Evolutionary conservation across 2,797 vertebrate genomes (phyloP).

Genomic region (Sebastes variabilis): DNA sequence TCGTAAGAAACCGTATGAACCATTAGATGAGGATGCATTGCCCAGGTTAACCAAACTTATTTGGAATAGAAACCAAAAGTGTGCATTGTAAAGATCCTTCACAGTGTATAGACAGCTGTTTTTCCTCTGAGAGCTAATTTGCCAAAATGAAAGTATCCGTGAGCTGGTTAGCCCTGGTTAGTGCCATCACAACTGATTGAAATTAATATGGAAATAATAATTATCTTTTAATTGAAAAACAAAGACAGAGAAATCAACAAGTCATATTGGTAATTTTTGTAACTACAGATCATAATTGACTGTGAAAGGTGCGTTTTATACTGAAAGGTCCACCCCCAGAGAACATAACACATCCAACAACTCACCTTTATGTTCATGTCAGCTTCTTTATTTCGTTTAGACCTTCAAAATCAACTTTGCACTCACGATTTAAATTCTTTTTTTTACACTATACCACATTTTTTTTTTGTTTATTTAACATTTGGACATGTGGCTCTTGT

Average conservation of each 20-base stretch:
- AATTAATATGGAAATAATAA: not conserved
- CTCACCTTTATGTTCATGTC: not conserved
- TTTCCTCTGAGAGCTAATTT: no score
- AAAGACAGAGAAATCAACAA: not conserved
- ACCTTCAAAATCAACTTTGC: not conserved
- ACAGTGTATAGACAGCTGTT: not conserved
- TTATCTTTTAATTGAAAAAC: not conserved
- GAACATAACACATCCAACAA: not conserved
- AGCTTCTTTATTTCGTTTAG: not conserved
- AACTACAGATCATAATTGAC: not conserved
- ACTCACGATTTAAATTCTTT: rapidly evolving
- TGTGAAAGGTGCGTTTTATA: not conserved
- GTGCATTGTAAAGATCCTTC: no score
- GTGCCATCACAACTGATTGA: not conserved
- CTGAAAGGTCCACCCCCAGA: not conserved
- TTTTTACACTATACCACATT: not conserved
- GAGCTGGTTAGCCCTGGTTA: not conserved
- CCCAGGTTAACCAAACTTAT: no score
- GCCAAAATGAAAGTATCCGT: no score
- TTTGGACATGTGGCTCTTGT: not conserved
- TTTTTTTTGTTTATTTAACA: not conserved
- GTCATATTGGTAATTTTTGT: not conserved
- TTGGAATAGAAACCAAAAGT: no score
- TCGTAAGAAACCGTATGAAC: no score
- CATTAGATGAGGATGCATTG: no score